Base-by-base conservation (phyloP, 2,888 invertebrate species). In the Drosophila meridiana region DNA sequence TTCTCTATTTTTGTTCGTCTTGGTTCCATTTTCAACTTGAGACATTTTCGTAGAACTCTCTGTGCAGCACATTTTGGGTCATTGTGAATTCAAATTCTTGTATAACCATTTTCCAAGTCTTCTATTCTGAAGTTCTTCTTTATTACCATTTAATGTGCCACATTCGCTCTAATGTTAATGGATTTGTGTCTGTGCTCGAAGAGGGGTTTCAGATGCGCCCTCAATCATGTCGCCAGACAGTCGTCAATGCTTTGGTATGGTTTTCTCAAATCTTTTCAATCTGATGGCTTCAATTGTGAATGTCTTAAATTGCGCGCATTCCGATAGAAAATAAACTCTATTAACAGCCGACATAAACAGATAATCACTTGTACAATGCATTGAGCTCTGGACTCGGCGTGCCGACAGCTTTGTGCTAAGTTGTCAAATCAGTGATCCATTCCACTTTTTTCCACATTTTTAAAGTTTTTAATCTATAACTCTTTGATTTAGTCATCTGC, bases 61-160 rank as follows among this genome's bases (percentile, higher is more conserved):
- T 7, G 59, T 13, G 62, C 34, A 48, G 55, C 43, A 43, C 58
- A 60, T 58, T 59, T 76, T 56, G 55, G 55, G 38, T 63, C 75
- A 79, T 79, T 79, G 78, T 79, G 76, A 67, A 82, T 79, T 79
- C 67, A 77, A 64, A 65, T 79, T 64, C 60, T 56, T 38, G 40
- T 47, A 52, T 47, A 36, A 38, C 26, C 36, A 36, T 42, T 48
- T 34, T 52, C 56, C 32, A 58, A 11, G 38, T 59, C 11, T 48
- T 52, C 14, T 32, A 14, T 43, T 40, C 38, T 57, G 58, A 67
- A 67, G 72, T 70, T 75, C 30, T 63, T 58, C 56, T 66, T 80
- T 76, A 79, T 79, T 75, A 79, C 71, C 76, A 75, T 81, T 83
- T 77, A 83, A 84, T 86, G 86, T 72, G 71, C 70, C 55, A 50